Base-by-base conservation (phyloP, 2,888 invertebrate genomes). In the Leucophenga montana region DNA sequence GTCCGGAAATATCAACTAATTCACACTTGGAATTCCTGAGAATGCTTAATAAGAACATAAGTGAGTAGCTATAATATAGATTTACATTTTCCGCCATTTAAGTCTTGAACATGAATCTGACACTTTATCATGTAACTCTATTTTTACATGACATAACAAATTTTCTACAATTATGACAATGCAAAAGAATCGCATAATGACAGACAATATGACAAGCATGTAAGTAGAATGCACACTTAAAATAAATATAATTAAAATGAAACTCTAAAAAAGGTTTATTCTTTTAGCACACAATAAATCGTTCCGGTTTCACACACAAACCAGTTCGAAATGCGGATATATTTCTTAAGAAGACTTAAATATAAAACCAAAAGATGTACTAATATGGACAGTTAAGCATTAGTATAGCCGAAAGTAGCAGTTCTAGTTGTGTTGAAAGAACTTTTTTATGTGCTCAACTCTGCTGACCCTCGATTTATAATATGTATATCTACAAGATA, bases 391-490 rank as follows among this genome's bases (percentile, higher is more conserved):
- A 39, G 39, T 33, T 39, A 39, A 39, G 39, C 3, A 39, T 8
- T 5, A 39, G 3, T 3, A 39, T 3, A 8, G 39, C 39, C 39
- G 39, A 39, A 39, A 39, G 39, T 11, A 39, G 46, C 46, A 48
- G 18, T n/a, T 13, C 20, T 14, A 27, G n/a, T 48, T 48, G 13
- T 22, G 48, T 48, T 11, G 22, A 48, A 18, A 18, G 11, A 5
- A 11, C n/a, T 39, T 39, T 39, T 39, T 39, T 39, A 11, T 39
- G 18, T 27, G 31, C 11, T 61, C 31, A 61, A 64, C 62, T 48
- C 46, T 48, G 39, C 44, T 64, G 62, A 64, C 62, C 62, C 62
- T 64, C 62, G 46, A 31, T 44, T 64, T 64, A 64, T 22, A 46
- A 62, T 20, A 22, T 50, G 11, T 39, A 33, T 33, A 39, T 1